Evolutionary conservation across 1,140 invertebrate species (phyloP).

Genomic region (Drosophila novamexicana): DNA sequence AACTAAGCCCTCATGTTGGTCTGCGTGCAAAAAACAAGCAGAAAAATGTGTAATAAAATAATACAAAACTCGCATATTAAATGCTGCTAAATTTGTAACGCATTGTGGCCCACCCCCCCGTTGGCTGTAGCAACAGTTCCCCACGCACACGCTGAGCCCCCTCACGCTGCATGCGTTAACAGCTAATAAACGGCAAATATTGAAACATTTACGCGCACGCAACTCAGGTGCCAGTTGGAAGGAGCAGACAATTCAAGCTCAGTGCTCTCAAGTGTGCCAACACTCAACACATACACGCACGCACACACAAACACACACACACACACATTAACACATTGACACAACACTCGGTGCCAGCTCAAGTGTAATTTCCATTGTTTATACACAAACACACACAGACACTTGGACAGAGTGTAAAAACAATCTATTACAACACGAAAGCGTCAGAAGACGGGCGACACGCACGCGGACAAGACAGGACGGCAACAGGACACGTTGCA

Average conservation of each 20-base stretch:
- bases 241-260: conserved; percentile 31
- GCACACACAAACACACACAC: not conserved
- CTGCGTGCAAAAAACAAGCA: too few species aligned
- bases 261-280: conserved; percentile 62
- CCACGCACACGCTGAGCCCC: too few species aligned
- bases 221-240: conserved; percentile 39
- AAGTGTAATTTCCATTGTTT: conserved; percentile 78
- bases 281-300: conserved; percentile 22
- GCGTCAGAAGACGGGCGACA: conserved; percentile 18
- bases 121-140: too few species aligned
- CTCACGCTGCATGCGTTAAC: conserved; percentile 19
- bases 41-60: not conserved
- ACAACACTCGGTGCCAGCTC: conserved; percentile 59
- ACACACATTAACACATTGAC: not conserved
- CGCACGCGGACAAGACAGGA: conserved; percentile 21
- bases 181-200: conserved; percentile 77
- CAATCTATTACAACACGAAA: conserved; percentile 56
- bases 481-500: conserved; percentile 4
- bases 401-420: conserved; percentile 38
- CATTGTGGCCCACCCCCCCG: not conserved
- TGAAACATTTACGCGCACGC: conserved; percentile 73
- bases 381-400: conserved; percentile 38
- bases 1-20: too few species aligned
- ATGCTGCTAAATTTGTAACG: not conserved
- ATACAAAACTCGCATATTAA: not conserved